phyloP scores from a whole-genome alignment of 1,140 invertebrate species.

The Zaprionus inermis region DNA sequence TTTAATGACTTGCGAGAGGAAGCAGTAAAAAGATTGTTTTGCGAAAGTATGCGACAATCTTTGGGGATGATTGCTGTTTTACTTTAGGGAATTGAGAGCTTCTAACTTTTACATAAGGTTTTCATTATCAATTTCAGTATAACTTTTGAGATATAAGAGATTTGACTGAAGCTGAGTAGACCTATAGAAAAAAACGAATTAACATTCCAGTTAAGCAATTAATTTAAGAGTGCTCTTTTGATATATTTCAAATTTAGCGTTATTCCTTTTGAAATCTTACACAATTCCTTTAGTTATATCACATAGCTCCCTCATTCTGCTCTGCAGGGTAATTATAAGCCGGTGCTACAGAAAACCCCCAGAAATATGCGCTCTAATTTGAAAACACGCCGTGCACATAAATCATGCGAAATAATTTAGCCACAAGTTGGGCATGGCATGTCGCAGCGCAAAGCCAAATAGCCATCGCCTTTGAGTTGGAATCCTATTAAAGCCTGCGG shows the following conservation, averaged over 20 bases:
- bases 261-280: too few species aligned
- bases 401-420: constrained; percentile 55
- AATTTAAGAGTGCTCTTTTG: too few species aligned
- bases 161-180: not conserved
- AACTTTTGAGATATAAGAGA: not conserved
- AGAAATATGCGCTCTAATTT: constrained; percentile 18
- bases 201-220: not conserved
- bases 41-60: constrained; percentile 47
- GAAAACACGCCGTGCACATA: constrained; percentile 35
- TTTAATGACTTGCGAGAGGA: constrained; percentile 60
- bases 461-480: constrained; percentile 37
- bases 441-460: constrained; percentile 13
- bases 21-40: constrained; percentile 49
- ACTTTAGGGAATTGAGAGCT: not conserved
- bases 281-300: not conserved
- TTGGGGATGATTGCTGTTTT: constrained; percentile 31
- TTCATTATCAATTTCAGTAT: not conserved
- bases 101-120: constrained; percentile 4
- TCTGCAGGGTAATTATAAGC: not conserved
- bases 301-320: not conserved
- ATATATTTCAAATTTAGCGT: too few species aligned
- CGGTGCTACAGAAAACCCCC: not conserved
- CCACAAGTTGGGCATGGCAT: constrained; percentile 8
- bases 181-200: not conserved
- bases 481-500: constrained; percentile 55